These are phyloP conservation scores for Pipistrellus kuhlii DNA, from an alignment of 2,797 vertebrate species.

Conservation along the genomic window DNA sequence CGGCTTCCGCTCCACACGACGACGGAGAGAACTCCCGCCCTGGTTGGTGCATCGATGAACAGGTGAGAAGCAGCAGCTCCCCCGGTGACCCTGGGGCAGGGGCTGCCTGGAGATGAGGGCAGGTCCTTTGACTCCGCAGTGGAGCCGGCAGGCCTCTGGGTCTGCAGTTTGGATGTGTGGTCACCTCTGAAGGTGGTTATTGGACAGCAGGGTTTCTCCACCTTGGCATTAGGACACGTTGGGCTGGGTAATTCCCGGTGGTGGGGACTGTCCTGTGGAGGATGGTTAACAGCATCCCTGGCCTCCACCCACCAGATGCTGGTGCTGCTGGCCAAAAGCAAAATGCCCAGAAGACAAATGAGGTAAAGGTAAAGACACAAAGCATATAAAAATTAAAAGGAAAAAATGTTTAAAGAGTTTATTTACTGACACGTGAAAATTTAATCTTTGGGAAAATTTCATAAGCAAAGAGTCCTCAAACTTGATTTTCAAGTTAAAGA, in stretches of 20 bases:
- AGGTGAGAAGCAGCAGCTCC: not conserved
- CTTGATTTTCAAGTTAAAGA: slow-evolving; percentile 2
- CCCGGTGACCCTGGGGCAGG: not conserved
- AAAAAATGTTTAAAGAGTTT: slow-evolving; percentile 24
- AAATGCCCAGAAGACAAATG: not conserved
- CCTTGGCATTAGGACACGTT: not conserved
- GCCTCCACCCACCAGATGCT: not conserved
- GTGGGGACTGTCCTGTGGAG: not conserved
- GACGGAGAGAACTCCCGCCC: not conserved
- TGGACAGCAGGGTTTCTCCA: not conserved
- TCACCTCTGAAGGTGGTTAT: not conserved
- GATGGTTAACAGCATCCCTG: not conserved
- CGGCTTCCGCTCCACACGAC: not conserved
- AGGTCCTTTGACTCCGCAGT: not conserved
- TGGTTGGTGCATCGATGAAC: accelerated
- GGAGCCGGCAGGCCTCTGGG: not conserved
- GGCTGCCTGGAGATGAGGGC: too few species aligned
- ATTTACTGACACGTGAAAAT: not conserved
- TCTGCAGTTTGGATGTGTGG: not conserved
- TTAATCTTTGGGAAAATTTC: not conserved
- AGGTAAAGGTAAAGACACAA: not conserved
- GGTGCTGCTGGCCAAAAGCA: not conserved
- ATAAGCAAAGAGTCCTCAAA: not conserved
- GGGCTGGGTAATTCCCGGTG: not conserved
- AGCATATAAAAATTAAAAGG: slow-evolving; percentile 23